A percentile compares a stretch with the other conserved stretches of the same genome.
phyloP scores from a whole-genome alignment of 2,113 vertebrate species.

The Proterorhinus semilunaris region DNA sequence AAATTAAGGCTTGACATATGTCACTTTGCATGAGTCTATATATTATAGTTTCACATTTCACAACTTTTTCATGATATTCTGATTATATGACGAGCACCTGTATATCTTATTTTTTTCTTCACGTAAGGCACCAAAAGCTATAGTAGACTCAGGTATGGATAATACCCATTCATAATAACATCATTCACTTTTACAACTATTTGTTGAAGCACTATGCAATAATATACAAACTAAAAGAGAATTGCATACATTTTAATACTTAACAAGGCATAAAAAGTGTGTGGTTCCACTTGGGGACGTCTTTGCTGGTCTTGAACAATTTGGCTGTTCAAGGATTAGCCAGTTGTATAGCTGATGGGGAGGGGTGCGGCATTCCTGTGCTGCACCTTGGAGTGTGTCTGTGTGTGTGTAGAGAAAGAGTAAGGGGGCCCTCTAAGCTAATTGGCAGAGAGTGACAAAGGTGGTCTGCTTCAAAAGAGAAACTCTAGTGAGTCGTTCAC shows the following conservation, averaged over 20 bases:
- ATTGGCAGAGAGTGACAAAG: conserved; percentile 85
- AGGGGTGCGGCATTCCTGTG: conserved; percentile 68
- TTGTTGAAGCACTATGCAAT: not conserved
- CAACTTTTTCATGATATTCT: no score
- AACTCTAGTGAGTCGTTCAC: conserved; percentile 70
- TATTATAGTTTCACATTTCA: no score
- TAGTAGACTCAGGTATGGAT: no score
- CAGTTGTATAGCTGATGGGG: conserved; percentile 61
- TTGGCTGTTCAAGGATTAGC: conserved; percentile 58
- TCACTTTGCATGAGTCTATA: no score
- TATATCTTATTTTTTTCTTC: no score
- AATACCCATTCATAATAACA: no score
- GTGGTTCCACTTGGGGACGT: conserved; percentile 34
- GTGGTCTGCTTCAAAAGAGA: conserved; percentile 80
- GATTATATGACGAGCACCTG: no score
- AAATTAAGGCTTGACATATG: no score
- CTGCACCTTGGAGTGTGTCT: conserved; percentile 58
- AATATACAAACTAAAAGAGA: not conserved
- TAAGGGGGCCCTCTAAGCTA: conserved; percentile 77
- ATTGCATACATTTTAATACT: not conserved
- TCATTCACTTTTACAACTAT: no score
- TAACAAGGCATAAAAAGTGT: not conserved
- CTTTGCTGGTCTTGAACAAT: conserved; percentile 37
- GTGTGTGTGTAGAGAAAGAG: conserved; percentile 61
- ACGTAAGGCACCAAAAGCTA: no score